These are phyloP conservation scores for Cyphomyrus discorhynchus DNA, from an alignment of 2,113 vertebrate species.

Conservation along the genomic window DNA sequence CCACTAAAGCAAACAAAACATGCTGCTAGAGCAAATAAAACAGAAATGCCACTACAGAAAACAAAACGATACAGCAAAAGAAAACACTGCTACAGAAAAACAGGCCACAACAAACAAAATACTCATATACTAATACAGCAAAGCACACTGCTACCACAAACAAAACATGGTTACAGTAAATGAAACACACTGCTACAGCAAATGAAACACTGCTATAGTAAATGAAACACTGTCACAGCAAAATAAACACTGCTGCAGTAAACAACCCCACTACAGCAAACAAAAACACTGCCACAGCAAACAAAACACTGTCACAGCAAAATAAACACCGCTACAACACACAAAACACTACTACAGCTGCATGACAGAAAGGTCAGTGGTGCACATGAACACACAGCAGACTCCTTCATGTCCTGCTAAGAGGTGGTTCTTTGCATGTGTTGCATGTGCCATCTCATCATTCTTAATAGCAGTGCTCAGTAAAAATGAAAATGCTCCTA, in stretches of 20 bases:
- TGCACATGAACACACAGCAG: not conserved
- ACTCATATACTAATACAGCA: not conserved
- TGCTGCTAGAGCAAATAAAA: not conserved
- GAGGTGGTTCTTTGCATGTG: not conserved
- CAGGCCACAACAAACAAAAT: not conserved
- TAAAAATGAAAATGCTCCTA: not conserved
- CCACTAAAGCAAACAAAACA: not conserved
- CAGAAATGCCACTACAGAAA: not conserved
- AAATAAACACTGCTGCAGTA: not conserved
- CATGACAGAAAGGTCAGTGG: not conserved
- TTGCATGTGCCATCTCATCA: not conserved
- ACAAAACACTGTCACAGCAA: not conserved
- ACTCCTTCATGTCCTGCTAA: not conserved
- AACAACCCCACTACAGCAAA: not conserved
- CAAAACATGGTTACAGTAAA: not conserved
- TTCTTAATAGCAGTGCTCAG: not conserved
- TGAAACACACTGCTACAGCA: not conserved
- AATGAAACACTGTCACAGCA: not conserved
- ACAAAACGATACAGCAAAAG: not conserved
- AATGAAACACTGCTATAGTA: not conserved
- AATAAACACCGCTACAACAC: not conserved
- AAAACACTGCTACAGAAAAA: not conserved
- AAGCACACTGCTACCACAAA: not conserved
- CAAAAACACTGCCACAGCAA: not conserved
- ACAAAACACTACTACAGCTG: not conserved